Base-by-base conservation (phyloP, 2,888 invertebrate genomes). In the Lasius fuliginosus region DNA sequence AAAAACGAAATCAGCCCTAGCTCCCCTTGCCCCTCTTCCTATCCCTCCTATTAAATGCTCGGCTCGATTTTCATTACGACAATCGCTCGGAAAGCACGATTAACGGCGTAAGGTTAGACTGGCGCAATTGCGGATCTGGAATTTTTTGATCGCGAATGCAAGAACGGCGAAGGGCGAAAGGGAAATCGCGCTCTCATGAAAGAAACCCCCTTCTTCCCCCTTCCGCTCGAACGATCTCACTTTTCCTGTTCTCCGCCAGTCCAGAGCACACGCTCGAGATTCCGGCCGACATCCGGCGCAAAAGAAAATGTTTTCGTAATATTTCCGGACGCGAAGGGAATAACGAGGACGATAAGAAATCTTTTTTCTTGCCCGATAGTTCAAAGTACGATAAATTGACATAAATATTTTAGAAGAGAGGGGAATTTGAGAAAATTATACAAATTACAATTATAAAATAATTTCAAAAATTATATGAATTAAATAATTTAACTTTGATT, bases 91-190 rank as follows among this genome's bases (percentile, higher is more conserved):
- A 68, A 68, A 79, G 71, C 42, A 71, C 71, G 18, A 71, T 58
- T 58, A 36, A 42, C 6, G 2, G 12, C 40, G 5, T 60, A 23
- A 58, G 15, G 15, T 81, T 42, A 53, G n/a, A 53, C 53, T 53
- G 27, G 23, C 42, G 73, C 92, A 92, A 92, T 92, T 90, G 90
- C 91, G 87, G 89, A 90, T 87, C 87, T 90, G 86, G 87, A 88
- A 90, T 89, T 88, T 88, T 86, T 85, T 87, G 84, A 82, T 68
- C 84, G 85, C 23, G 15, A 42, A 1, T 27, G n/a, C 86, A 84
- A 85, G 90, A 88, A 86, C 75, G 86, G 85, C 87, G 89, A 89
- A 90, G 92, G 90, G 90, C 88, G 89, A 92, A 91, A 92, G 91
- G 90, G 88, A 91, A 87, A 88, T 83, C 81, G 46, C 36, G 46